Evolutionary conservation across 2,888 invertebrate genomes (phyloP).

Genomic region (Drosophila fulvimacula): DNA sequence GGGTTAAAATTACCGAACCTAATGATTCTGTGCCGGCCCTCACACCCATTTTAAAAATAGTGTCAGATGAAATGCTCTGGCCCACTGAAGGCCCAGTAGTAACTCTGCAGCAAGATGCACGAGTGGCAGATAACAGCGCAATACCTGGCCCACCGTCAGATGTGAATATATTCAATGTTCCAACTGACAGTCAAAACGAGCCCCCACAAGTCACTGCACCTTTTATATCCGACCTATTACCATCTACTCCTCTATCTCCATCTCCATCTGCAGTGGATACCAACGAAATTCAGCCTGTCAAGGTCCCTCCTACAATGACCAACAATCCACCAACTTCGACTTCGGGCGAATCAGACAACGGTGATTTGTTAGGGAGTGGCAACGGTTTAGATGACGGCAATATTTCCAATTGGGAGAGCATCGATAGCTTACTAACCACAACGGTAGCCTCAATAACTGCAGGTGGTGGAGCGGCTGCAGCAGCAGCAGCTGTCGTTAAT

Average conservation of each 20-base stretch:
- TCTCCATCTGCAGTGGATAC: constrained; percentile 20
- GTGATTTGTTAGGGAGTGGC: constrained; percentile 50
- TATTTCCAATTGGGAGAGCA: constrained; percentile 80
- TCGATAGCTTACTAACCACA: constrained; percentile 81
- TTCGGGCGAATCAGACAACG: constrained; percentile 19
- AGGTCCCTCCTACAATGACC: constrained; percentile 1
- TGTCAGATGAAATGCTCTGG: constrained; percentile 16
- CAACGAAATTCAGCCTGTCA: constrained; percentile 30
- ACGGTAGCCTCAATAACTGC: constrained; percentile 68
- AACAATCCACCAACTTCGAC: constrained; percentile 15
- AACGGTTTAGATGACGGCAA: constrained; percentile 56
- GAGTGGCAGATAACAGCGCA: constrained; percentile 1
- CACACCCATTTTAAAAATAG: constrained; percentile 9
- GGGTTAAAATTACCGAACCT: not conserved
- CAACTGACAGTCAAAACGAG: constrained; percentile 34
- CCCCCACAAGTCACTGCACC: constrained; percentile 23
- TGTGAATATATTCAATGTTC: constrained; percentile 68
- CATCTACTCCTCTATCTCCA: constrained; percentile 3
- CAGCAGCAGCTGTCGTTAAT: constrained; percentile 68
- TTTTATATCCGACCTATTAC: constrained; percentile 3
- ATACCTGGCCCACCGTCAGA: constrained; percentile 52
- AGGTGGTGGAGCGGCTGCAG: constrained; percentile 57
- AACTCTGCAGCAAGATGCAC: not conserved
- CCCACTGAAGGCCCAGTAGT: constrained; percentile 29
- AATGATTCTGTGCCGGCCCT: not conserved